phyloP scores from a whole-genome alignment of 2,113 vertebrate species.

The Phoxinus phoxinus region DNA sequence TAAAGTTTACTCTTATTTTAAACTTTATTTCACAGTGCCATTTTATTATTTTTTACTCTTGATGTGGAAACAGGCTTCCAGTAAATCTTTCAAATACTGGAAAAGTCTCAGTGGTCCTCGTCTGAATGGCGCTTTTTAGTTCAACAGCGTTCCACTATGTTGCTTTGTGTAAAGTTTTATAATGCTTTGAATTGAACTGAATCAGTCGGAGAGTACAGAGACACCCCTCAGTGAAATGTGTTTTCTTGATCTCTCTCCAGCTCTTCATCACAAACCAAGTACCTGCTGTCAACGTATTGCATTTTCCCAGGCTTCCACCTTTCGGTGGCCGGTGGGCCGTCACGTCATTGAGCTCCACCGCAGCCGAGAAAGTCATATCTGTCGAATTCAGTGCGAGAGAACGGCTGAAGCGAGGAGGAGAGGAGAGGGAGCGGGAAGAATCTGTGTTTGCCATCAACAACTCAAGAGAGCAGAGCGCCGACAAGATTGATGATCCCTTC shows the following conservation, averaged over 20 bases:
- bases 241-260: conserved; percentile 9
- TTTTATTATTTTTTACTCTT: background rate
- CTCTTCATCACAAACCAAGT: conserved; percentile 43
- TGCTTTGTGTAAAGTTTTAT: conserved; percentile 16
- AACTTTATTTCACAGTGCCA: background rate
- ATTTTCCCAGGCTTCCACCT: conserved; percentile 25
- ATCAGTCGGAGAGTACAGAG: background rate
- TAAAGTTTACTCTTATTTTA: background rate
- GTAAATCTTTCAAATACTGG: background rate
- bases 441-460: conserved; percentile 83
- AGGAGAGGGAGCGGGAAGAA: conserved; percentile 74
- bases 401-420: conserved; percentile 68
- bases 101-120: conserved; percentile 1
- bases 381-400: conserved; percentile 55
- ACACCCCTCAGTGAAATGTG: conserved; percentile 23
- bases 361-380: conserved; percentile 38
- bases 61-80: background rate
- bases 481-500: conserved; percentile 93
- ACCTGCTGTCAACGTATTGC: conserved; percentile 37
- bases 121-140: conserved; percentile 1
- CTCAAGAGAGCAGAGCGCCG: conserved; percentile 86
- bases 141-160: background rate
- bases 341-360: conserved; percentile 4
- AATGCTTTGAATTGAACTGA: conserved; percentile 26
- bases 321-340: conserved; percentile 1